A percentile compares a stretch with the other conserved stretches of the same genome.
phyloP scores from a whole-genome alignment of 2,113 vertebrate species.

The Nerophis ophidion region DNA sequence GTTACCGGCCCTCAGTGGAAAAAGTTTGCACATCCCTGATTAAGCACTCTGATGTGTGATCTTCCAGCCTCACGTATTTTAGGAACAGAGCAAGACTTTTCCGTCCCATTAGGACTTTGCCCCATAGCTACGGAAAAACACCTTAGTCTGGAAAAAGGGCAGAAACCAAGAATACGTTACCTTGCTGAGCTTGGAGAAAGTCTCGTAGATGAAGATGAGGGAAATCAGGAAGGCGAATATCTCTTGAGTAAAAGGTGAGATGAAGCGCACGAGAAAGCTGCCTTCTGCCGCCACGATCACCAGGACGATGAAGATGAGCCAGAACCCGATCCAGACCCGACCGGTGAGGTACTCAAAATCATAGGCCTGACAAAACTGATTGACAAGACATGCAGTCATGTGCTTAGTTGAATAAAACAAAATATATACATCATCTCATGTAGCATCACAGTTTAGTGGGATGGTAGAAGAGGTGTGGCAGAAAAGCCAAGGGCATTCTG shows the following conservation, averaged over 20 bases:
- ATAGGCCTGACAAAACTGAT: conserved; percentile 89
- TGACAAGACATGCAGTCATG: neutral
- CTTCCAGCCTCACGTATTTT: too few species aligned
- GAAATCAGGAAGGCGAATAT: conserved; percentile 98
- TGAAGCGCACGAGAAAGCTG: conserved; percentile 95
- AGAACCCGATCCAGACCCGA: conserved; percentile 96
- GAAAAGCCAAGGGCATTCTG: too few species aligned
- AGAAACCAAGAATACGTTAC: conserved; percentile 48
- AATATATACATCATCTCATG: too few species aligned
- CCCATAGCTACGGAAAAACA: too few species aligned
- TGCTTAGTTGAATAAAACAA: neutral
- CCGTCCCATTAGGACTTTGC: too few species aligned
- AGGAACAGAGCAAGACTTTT: too few species aligned
- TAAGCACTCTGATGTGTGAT: too few species aligned
- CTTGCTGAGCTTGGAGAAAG: conserved; percentile 93
- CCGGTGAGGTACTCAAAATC: conserved; percentile 92
- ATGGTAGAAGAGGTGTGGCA: neutral
- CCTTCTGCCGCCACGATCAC: conserved; percentile 92
- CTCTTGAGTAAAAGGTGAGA: conserved; percentile 97
- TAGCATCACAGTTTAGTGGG: neutral
- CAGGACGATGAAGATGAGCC: conserved; percentile 92
- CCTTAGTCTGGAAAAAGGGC: too few species aligned
- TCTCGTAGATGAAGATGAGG: conserved; percentile 98
- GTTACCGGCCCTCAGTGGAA: too few species aligned
- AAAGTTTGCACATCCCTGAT: too few species aligned